These are phyloP conservation scores for Marmota monax DNA, from an alignment of 2,113 vertebrate species.

Conservation along the genomic window DNA sequence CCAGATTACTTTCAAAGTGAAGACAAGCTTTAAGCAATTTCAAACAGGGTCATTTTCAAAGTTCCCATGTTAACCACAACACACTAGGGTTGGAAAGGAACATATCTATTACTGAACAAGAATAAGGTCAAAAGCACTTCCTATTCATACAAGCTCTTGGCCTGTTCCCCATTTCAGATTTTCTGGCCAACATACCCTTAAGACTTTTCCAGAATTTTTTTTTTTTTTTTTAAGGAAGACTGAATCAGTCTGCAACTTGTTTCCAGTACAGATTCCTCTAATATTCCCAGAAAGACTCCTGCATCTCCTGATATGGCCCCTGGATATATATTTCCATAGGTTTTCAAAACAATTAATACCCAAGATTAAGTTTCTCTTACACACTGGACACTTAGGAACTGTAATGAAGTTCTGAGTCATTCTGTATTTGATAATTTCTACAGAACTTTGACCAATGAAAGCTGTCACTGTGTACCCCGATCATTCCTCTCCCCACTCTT, in stretches of 20 bases:
- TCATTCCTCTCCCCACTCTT: neutral
- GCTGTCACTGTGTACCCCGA: neutral
- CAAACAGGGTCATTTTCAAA: slow-evolving; percentile 62
- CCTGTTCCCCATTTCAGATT: slow-evolving; percentile 42
- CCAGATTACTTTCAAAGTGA: slow-evolving; percentile 54
- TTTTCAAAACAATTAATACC: slow-evolving; percentile 46
- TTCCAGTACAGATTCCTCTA: slow-evolving; percentile 60
- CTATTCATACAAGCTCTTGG: slow-evolving; percentile 58
- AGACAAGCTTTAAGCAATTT: slow-evolving; percentile 61
- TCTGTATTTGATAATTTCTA: slow-evolving; percentile 40
- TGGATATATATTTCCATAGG: slow-evolving; percentile 38
- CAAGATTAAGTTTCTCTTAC: neutral
- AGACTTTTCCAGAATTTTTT: slow-evolving; percentile 58
- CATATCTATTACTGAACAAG: slow-evolving; percentile 44
- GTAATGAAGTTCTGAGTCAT: slow-evolving; percentile 32
- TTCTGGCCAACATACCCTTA: slow-evolving; percentile 40
- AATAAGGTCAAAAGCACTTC: slow-evolving; percentile 50
- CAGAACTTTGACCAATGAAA: slow-evolving; percentile 7
- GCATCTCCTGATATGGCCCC: neutral
- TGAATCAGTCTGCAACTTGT: slow-evolving; percentile 23
- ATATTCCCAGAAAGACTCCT: slow-evolving; percentile 45
- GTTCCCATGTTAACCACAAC: slow-evolving; percentile 28
- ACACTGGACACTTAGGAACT: slow-evolving; percentile 33
- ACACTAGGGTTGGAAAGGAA: slow-evolving; percentile 31
- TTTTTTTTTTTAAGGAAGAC: neutral